These are phyloP conservation scores for Trachelus iudaicus DNA, from an alignment of 2,888 invertebrate genomes.

Conservation along the genomic window DNA sequence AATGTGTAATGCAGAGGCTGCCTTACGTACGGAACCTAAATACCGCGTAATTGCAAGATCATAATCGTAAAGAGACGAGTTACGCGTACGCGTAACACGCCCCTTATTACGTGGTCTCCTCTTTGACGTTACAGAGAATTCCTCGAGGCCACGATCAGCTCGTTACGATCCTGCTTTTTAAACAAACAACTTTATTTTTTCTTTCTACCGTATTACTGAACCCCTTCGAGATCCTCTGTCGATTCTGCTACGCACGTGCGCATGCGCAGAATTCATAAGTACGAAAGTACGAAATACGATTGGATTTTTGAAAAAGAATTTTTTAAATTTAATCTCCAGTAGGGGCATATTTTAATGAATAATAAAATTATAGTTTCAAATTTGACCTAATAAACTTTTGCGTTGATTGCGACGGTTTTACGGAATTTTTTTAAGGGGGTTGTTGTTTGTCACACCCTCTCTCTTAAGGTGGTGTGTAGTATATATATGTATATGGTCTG, in stretches of 20 bases:
- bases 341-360: background rate
- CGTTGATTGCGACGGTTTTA: background rate
- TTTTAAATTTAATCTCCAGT: background rate
- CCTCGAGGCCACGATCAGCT: background rate
- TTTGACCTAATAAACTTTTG: background rate
- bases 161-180: background rate
- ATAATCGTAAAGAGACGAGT: conserved; percentile 10
- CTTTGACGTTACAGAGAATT: background rate
- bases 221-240: background rate
- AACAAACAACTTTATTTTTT: background rate
- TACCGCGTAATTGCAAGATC: background rate
- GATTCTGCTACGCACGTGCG: background rate
- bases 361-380: background rate
- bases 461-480: background rate
- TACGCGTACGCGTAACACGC: conserved; percentile 6
- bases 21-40: background rate
- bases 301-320: background rate
- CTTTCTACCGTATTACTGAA: background rate
- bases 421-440: background rate
- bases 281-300: background rate
- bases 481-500: background rate
- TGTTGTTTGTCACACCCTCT: background rate
- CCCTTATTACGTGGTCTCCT: background rate
- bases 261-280: background rate
- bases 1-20: background rate